Conservation (phyloP, 2,113 vertebrate genomes). For the Quiscalus mexicanus region DNA sequence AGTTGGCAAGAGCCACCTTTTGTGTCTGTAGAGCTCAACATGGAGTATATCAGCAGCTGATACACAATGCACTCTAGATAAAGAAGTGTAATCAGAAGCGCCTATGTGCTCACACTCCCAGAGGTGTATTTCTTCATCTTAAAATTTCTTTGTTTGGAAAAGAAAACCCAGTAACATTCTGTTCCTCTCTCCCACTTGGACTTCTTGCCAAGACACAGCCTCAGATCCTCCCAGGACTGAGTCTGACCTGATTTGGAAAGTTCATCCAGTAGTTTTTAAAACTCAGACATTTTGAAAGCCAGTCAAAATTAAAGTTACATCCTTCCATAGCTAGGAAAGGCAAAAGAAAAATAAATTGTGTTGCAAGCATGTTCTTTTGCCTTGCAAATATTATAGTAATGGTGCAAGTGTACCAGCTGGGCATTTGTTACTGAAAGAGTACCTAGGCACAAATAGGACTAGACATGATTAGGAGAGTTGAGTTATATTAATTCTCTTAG, state of each 20-base stretch:
- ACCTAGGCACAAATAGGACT: neutral
- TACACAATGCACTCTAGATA: neutral
- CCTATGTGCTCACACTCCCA: neutral
- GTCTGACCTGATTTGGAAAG: neutral
- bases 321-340: neutral
- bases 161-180: neutral
- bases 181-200: neutral
- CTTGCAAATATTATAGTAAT: neutral
- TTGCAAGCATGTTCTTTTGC: neutral
- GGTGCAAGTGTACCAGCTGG: neutral
- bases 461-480: neutral
- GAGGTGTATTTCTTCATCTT: neutral
- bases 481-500: neutral
- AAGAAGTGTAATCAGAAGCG: neutral
- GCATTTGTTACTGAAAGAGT: neutral
- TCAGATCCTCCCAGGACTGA: neutral
- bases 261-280: neutral
- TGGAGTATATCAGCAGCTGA: rapidly evolving
- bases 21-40: neutral
- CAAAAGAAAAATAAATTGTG: neutral
- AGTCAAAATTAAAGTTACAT: neutral
- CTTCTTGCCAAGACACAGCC: neutral
- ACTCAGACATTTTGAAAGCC: neutral
- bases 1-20: neutral
- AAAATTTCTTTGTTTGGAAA: neutral